Evolutionary conservation across 2,888 invertebrate species (phyloP), one percentile per base, ranked within the genome.

Genomic region (Agrochola circellaris): DNA sequence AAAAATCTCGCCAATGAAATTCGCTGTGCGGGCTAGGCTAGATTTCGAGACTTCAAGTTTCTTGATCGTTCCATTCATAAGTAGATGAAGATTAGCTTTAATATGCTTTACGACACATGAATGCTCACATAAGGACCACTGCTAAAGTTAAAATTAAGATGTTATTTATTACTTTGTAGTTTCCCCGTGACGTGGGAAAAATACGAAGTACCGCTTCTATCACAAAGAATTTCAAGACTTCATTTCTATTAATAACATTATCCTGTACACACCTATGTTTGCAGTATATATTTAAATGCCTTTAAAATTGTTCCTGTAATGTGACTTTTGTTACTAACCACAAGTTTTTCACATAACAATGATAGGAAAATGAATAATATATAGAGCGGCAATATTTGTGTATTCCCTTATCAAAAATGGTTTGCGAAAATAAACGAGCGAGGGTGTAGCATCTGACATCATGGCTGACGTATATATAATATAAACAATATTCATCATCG

Each of bases 171-270:
- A 34, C 13, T 48, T 67, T n/a, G 1, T 23, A 26, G 60, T 82
- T 84, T 76, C 58, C 87, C 73, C 73, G 74, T 78, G 30, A 54
- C 66, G 71, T 77, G 82, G 81, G 87, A 79, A 80, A 26, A 79
- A 80, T 66, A 80, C 75, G 20, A 23, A 56, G 60, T n/a, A 45
- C 65, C 42, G 69, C 67, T 81, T 72, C 26, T 26, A 23, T 48
- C 23, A 23, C 26, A 67, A 69, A 80, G 67, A 67, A 84, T 75
- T 76, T 62, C 48, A 75, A 73, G 60, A 69, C 51, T 76, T 62
- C 23, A 54, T 38, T 76, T 71, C n/a, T 74, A 70, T 62, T 60
- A 71, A 64, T 69, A 45, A 54, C 15, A 54, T 84, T 87, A 68
- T 86, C 80, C 87, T 77, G 68, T 76, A 74, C 15, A 38, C 38